Evolutionary conservation across 30 jellyfish, hydroid and myxozoan species (phyloP), one percentile per base, ranked within the genome.

Genomic region (Nemopilema nomurai): DNA sequence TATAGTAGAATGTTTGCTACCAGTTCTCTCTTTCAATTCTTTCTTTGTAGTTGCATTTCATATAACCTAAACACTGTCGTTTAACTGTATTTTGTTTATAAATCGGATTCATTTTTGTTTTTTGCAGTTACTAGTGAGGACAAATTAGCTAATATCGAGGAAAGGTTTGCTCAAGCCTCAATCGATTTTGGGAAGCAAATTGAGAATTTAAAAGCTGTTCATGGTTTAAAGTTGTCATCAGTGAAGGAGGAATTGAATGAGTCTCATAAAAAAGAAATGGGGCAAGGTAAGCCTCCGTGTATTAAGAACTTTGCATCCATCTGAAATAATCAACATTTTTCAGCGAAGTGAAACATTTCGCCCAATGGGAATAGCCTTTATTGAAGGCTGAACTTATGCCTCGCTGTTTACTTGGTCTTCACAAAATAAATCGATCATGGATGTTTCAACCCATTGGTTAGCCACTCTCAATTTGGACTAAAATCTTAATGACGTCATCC

Each of bases 281-380:
- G 79, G 0, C 67, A 85, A 85, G 94, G 94, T 84, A 52, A 31
- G 21, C 18, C 13, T 7, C n/a, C n/a, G n/a, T n/a, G n/a, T n/a
- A n/a, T n/a, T n/a, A n/a, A n/a, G n/a, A n/a, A n/a, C n/a, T n/a
- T n/a, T n/a, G n/a, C n/a, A n/a, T n/a, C n/a, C n/a, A n/a, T n/a
- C n/a, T n/a, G n/a, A n/a, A n/a, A n/a, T n/a, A n/a, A n/a, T n/a
- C n/a, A n/a, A n/a, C n/a, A n/a, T n/a, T n/a, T n/a, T n/a, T n/a
- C n/a, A n/a, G n/a, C n/a, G n/a, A n/a, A n/a, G n/a, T n/a, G n/a
- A n/a, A n/a, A n/a, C n/a, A n/a, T n/a, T n/a, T n/a, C n/a, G n/a
- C n/a, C n/a, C n/a, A n/a, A n/a, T n/a, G n/a, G n/a, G n/a, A n/a
- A n/a, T n/a, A n/a, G n/a, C n/a, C n/a, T n/a, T n/a, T n/a, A n/a